Evolutionary conservation across 1,140 invertebrate genomes (phyloP).

Genomic region (Rhagoletis zephyria): DNA sequence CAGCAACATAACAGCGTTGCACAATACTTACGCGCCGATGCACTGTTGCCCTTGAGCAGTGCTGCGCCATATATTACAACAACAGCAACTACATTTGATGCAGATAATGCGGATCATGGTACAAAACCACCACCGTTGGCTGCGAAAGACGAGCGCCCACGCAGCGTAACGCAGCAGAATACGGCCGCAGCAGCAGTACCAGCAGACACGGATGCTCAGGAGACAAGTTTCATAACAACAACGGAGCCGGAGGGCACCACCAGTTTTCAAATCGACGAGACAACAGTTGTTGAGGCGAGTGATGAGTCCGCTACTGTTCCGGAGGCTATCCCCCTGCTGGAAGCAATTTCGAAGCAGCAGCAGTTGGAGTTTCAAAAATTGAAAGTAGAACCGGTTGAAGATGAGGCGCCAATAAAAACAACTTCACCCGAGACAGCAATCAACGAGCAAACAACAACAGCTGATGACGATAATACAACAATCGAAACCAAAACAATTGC

Average conservation of each 20-base stretch:
- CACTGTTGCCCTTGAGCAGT: constrained; percentile 44
- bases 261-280: constrained; percentile 57
- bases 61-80: constrained; percentile 13
- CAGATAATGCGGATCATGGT: neutral
- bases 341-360: constrained; percentile 55
- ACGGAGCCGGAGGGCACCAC: constrained; percentile 41
- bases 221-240: constrained; percentile 40
- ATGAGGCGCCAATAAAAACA: constrained; percentile 55
- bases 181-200: neutral
- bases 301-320: neutral
- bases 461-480: neutral
- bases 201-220: constrained; percentile 26
- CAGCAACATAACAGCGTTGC: neutral
- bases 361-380: constrained; percentile 67
- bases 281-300: constrained; percentile 51
- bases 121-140: neutral
- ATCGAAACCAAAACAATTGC: constrained; percentile 28
- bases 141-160: constrained; percentile 46
- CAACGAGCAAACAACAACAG: constrained; percentile 50
- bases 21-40: constrained; percentile 44
- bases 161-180: constrained; percentile 19
- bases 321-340: neutral
- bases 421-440: constrained; percentile 40
- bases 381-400: constrained; percentile 70
- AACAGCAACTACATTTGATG: neutral